Evolutionary conservation across 2,113 vertebrate genomes (phyloP), one percentile per base, ranked within the genome.

Genomic region (Stegostoma tigrinum): DNA sequence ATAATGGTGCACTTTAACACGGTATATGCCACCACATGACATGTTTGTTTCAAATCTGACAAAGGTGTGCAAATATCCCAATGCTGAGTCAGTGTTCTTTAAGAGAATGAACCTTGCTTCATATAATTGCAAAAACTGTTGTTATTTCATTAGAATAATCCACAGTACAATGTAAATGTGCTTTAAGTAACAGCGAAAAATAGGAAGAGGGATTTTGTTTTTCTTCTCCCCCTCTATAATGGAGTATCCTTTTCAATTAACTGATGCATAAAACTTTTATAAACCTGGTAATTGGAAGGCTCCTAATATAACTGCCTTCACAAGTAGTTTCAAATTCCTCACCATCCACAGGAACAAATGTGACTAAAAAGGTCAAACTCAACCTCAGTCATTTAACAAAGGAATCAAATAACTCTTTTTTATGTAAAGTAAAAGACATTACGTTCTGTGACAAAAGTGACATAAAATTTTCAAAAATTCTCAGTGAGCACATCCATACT

Each of bases 201-300:
- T 72, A 17, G 30, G 68, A 34, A 95, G 93, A 72, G 68, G 34
- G 5, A n/a, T 66, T 93, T 93, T 95, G 27, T 95, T 95, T 14
- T 95, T 95, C 34, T 30, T 30, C 24, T 68, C 68, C 64, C 94
- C 68, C 27, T 38, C 23, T 72, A 24, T 14, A 45, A 95, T 34
- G 66, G 94, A 52, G 38, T 48, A 72, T 95, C 67, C 94, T 72
- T 95, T 95, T 72, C 94, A 95, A 95, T 95, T 95, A 72, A 95
- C 94, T 95, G 94, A 95, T 72, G 12, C 94, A 95, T 95, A 95
- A 95, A 72, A 95, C 67, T 95, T 95, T 95, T 72, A 95, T 95
- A 72, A 95, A 95, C 94, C 94, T 19, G 68, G 94, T 95, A 95
- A 95, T 95, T 72, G 66, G 94, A 95, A 95, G 68, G 94, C 68